Base-by-base conservation (phyloP, 1,140 invertebrate species). In the Trachymyrmex cornetzi region DNA sequence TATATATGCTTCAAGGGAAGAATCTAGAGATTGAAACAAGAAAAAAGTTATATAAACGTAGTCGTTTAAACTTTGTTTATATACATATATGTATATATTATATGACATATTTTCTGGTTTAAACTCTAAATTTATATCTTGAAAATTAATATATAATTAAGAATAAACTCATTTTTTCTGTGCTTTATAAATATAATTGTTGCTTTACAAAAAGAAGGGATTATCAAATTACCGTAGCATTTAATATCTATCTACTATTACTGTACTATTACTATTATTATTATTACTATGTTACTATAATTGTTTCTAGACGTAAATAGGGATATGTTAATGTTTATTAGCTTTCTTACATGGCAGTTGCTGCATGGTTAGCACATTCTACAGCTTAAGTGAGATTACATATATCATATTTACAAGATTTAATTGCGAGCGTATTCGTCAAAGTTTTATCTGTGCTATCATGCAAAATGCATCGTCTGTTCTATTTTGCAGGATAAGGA, bases 401-500 rank as follows among this genome's bases (percentile, higher is more conserved):
- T 77, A 86, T 50, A 67, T 82, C 48, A 75, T 48, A 89, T 87
- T 82, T 85, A 87, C 67, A 12, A 88, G 64, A 81, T 30, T 48
- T 77, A 82, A 64, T 74, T 55, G 16, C 89, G 22, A 85, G 7
- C 55, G 61, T 82, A 55, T 34, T 63, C 22, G 19, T 79, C 34
- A 27, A 79, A 63, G 4, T 61, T 14, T 66, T 30, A 24, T 66
- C 64, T 79, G 12, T 38, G n/a, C 44, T 57, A 16, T 61, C 22
- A 77, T 67, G 14, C 22, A 48, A 71, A 75, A 7, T 86, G 64
- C 14, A 90, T 86, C 74, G 19, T 55, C 11, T 85, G 84, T 84
- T 86, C 55, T 86, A 44, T 90, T 91, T 96, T 93, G 69, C 96
- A 98, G 97, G 97, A 98, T 89, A 98, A 98, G 94, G 97, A 97